Percentiles rank a stretch among this genome's conserved stretches.
Conservation (phyloP, 2,888 invertebrate genomes). For the Cheiracanthium punctorium region DNA sequence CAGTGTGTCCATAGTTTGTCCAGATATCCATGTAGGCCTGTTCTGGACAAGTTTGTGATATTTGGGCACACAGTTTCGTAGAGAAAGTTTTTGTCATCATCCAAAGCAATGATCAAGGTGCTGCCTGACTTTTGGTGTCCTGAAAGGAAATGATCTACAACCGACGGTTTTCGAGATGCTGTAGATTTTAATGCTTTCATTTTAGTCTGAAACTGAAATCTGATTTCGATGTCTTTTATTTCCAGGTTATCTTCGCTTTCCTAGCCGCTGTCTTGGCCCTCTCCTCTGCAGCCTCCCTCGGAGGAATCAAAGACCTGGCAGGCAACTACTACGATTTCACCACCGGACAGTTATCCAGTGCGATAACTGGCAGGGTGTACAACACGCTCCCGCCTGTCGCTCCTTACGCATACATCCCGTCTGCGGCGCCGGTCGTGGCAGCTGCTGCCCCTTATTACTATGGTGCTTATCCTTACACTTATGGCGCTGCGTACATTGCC, state of each 20-base stretch:
- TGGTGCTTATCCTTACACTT: neutral
- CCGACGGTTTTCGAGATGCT: too few species aligned
- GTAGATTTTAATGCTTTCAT: too few species aligned
- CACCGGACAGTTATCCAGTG: constrained; percentile 70
- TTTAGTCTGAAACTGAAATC: too few species aligned
- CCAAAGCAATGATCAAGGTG: too few species aligned
- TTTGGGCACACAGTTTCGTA: too few species aligned
- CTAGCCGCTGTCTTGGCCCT: constrained; percentile 52
- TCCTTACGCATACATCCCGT: neutral
- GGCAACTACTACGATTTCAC: constrained; percentile 71
- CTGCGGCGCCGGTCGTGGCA: neutral
- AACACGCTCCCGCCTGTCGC: constrained; percentile 62
- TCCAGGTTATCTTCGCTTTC: constrained; percentile 23
- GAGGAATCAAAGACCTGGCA: constrained; percentile 66
- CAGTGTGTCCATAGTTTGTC: too few species aligned
- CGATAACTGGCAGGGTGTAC: constrained; percentile 71
- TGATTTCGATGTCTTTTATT: too few species aligned
- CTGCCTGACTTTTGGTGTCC: too few species aligned
- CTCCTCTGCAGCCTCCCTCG: constrained; percentile 52
- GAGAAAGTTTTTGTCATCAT: too few species aligned
- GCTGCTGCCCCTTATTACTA: neutral
- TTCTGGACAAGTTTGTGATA: too few species aligned
- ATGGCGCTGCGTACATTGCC: neutral
- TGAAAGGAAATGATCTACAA: too few species aligned
- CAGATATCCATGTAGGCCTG: too few species aligned